phyloP scores from a whole-genome alignment of 2,888 invertebrate species.

The Perdita meconis region DNA sequence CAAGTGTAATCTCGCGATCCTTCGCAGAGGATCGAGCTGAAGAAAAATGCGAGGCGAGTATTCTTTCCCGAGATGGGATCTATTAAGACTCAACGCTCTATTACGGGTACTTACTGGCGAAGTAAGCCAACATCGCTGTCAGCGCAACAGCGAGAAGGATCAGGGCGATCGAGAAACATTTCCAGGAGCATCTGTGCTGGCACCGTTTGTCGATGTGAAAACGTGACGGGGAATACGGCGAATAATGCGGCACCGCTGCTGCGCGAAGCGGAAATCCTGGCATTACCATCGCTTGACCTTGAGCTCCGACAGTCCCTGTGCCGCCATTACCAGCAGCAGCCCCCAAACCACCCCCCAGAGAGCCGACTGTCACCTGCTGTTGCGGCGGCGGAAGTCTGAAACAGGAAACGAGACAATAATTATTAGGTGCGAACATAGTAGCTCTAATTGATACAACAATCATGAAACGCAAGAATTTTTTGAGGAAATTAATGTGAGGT shows the following conservation, averaged over 20 bases:
- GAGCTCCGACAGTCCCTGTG: slow-evolving; percentile 87
- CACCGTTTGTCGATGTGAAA: slow-evolving; percentile 97
- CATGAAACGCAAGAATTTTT: too few relatives aligned
- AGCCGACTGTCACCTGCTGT: slow-evolving; percentile 85
- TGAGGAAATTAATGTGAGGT: too few relatives aligned
- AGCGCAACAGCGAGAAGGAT: slow-evolving; percentile 95
- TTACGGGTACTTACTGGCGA: slow-evolving; percentile 91
- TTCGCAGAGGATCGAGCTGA: too few relatives aligned
- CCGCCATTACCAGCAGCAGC: slow-evolving; percentile 85
- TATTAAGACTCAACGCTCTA: slow-evolving; percentile 1
- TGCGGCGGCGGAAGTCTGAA: slow-evolving; percentile 85
- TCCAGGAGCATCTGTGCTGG: slow-evolving; percentile 98
- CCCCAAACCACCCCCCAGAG: slow-evolving; percentile 86
- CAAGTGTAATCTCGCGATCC: too few relatives aligned
- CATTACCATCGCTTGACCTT: slow-evolving; percentile 93
- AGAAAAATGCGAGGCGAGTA: not conserved
- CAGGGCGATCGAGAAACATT: slow-evolving; percentile 96
- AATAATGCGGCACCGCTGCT: slow-evolving; percentile 91
- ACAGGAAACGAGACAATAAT: slow-evolving; percentile 61
- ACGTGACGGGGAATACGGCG: slow-evolving; percentile 95
- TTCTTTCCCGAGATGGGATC: not conserved
- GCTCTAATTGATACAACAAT: too few relatives aligned
- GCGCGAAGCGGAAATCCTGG: slow-evolving; percentile 93
- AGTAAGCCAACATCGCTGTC: slow-evolving; percentile 97
- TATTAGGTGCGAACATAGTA: too few relatives aligned